Base-by-base conservation (phyloP, 1,140 invertebrate species). In the Leptinotarsa lineolata region DNA sequence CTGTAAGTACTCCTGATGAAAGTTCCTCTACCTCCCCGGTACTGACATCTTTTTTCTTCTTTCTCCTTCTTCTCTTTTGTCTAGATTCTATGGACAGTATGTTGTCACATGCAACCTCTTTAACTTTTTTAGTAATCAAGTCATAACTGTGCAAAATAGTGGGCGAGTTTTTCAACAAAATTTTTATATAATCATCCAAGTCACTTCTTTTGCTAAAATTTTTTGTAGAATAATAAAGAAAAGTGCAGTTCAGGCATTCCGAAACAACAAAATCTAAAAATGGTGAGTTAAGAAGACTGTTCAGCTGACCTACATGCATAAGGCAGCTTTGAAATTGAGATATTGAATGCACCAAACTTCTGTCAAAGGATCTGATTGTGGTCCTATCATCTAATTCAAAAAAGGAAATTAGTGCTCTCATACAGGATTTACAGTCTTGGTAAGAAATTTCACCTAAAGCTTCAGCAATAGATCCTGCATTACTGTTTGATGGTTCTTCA, bases 321-420 rank as follows among this genome's bases (percentile, higher is more conserved):
- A 92, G 81, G 77, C 90, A 90, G 82, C 87, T 88, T 82, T 94
- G 93, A 84, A 93, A 91, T 81, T 92, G 88, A 1, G 91, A 88
- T 82, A 92, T 93, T 16, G 82, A 83, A 79, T 94, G 92, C 61
- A 94, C 85, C 63, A 89, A 87, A 24, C 79, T 85, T 5, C 85
- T 78, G 65, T 89, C 88, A 84, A 88, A 93, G 70, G 87, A 85
- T 80, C 90, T 91, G 80, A 88, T 89, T 48, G 81, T 85, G 54
- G 92, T 83, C 77, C 88, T 88, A 61, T 87, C 82, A 80, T 90
- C 87, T 70, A 91, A 85, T 79, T 90, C 85, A 81, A 92, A 92
- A 82, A 91, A 88, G 22, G 86, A 85, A 46, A 92, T 81, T 18
- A 93, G 85, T 69, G 87, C 87, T 79, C 87, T 86, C 24, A 75